Evolutionary conservation across 2,797 vertebrate genomes (phyloP).

Genomic region (Fistularia tabacaria): DNA sequence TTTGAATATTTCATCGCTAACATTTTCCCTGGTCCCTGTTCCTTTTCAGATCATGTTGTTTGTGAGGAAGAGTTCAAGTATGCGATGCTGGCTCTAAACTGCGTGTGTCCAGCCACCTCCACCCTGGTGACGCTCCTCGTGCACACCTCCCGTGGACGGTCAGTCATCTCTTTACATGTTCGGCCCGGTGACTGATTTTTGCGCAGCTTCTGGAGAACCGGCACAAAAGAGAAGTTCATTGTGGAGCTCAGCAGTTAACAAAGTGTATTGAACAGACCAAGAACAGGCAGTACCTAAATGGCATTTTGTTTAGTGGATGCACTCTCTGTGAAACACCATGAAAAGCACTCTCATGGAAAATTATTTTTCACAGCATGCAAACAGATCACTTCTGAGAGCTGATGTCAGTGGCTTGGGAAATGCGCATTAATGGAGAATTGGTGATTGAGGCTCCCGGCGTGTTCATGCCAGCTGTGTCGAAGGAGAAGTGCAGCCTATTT

Average conservation of each 20-base stretch:
- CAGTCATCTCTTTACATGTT: conserved; percentile 65
- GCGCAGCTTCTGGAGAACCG: too few relatives aligned
- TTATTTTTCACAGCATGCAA: conserved; percentile 48
- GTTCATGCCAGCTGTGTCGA: conserved; percentile 17
- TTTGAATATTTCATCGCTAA: too few relatives aligned
- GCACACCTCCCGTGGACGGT: conserved; percentile 98
- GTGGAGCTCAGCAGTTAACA: conserved; percentile 28
- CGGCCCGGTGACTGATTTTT: not conserved
- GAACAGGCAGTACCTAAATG: too few relatives aligned
- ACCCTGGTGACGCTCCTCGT: conserved; percentile 96
- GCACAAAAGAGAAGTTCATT: conserved; percentile 3
- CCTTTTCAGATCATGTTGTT: conserved; percentile 89
- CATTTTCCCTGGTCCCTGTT: not conserved
- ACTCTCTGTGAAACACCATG: conserved; percentile 25
- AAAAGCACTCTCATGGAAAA: conserved; percentile 43
- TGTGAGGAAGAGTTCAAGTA: conserved; percentile 99
- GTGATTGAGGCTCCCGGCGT: conserved; percentile 8
- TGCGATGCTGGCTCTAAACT: conserved; percentile 97
- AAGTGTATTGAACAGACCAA: conserved; percentile 10
- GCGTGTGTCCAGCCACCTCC: conserved; percentile 95
- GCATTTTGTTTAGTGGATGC: conserved; percentile 6
- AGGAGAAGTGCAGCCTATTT: conserved; percentile 1
- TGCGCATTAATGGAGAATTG: conserved; percentile 15
- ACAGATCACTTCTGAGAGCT: conserved; percentile 26
- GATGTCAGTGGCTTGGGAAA: conserved; percentile 19